Base-by-base conservation (phyloP, 1,140 invertebrate species). In the Diachasmimorpha longicaudata region DNA sequence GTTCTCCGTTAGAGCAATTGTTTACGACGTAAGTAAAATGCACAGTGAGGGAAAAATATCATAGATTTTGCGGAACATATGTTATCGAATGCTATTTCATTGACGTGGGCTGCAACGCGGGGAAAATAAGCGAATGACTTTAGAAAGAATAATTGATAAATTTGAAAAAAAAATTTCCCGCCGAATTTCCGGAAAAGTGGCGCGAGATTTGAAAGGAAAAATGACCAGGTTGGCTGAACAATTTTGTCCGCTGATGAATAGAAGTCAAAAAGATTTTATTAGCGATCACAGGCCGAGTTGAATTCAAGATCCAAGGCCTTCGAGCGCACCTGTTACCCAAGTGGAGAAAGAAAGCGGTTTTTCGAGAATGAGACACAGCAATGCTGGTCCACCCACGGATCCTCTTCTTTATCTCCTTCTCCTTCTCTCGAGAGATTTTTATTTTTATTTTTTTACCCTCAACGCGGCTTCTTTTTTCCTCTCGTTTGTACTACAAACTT, bases 401-500 rank as follows among this genome's bases (percentile, higher is more conserved):
- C 72, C 58, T 69, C 21, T 42, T 72, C 19, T 58, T 75, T 39
- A 19, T 70, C 72, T 42, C 48, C 21, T 23, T 72, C 19, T 73
- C 52, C 72, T 52, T 63, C 13, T n/a, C 23, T 48, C 70, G 9
- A n/a, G 16, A 70, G n/a, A 9, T 46, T 70, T 63, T 39, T 63
- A 13, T 72, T 31, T 55, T 70, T 67, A 48, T 63, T 67, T 55
- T 72, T 44, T 46, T 25, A 21, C 44, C n/a, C 66, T 68, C 58
- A 72, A 31, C 71, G 55, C 70, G 58, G 70, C 58, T 71, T 48
- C 48, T 31, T 44, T 11, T 63, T 70, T 58, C 67, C 66, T 52
- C 14, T 78, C 74, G 74, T 78, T 78, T 78, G 77, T 78, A 78
- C 52, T 75, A 78, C 74, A 78, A 78, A 78, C 77, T 78, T 78